Percentiles rank a stretch among this genome's conserved stretches.
phyloP scores from a whole-genome alignment of 2,888 invertebrate genomes.

The Cryptophagus acutangulus region DNA sequence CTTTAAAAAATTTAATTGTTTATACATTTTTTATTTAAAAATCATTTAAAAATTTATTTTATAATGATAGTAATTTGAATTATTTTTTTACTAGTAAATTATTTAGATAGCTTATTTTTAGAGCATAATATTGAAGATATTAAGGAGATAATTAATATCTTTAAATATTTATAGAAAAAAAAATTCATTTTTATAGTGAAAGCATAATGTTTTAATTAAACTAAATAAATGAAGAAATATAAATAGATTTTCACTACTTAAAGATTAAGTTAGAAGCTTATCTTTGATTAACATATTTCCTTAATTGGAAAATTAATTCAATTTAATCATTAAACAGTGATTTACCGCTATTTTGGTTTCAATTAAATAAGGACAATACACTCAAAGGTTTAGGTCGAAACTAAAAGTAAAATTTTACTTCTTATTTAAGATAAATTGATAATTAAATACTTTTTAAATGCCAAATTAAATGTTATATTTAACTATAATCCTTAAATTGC shows the following conservation, averaged over 20 bases:
- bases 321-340: conserved; percentile 63
- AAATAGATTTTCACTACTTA: conserved; percentile 48
- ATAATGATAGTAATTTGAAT: too few relatives aligned
- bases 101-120: conserved; percentile 48
- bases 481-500: conserved; percentile 46
- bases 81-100: too few relatives aligned
- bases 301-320: conserved; percentile 56
- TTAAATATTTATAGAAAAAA: conserved; percentile 39
- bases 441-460: conserved; percentile 48
- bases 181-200: conserved; percentile 59
- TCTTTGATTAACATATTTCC: conserved; percentile 52
- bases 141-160: conserved; percentile 38
- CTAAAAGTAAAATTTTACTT: conserved; percentile 50
- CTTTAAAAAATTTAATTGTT: too few relatives aligned
- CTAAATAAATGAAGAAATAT: conserved; percentile 57
- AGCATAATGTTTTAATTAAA: conserved; percentile 63
- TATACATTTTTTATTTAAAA: too few relatives aligned
- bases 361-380: too few relatives aligned
- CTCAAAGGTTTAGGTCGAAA: conserved; percentile 56
- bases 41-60: too few relatives aligned
- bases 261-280: conserved; percentile 63
- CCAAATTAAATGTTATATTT: conserved; percentile 50
- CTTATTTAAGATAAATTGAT: conserved; percentile 48
- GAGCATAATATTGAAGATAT: conserved; percentile 51
- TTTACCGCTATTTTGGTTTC: conserved; percentile 54